Base-by-base conservation (phyloP, 2,113 vertebrate genomes). In the Phodopus roborovskii region DNA sequence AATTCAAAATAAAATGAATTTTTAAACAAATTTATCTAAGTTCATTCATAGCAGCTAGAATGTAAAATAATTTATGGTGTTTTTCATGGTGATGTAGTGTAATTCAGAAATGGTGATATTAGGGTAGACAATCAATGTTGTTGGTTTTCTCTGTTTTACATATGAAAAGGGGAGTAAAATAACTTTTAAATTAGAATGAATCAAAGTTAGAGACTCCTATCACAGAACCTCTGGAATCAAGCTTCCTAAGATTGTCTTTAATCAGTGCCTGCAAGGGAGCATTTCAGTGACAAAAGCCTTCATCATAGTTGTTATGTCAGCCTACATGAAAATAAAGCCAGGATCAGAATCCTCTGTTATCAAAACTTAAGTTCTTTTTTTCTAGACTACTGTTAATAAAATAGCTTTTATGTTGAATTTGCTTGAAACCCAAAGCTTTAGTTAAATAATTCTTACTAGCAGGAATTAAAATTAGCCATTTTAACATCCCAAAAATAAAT, bases 151-250 rank as follows among this genome's bases (percentile, higher is more conserved):
- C 60, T 39, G n/a, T 64, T 64, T 82, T 70, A 2, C n/a, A 12
- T 10, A 4, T 62, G 26, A 66, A 83, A 93, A 90, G 15, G 39
- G 6, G 24, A 88, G 60, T 62, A 78, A 93, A n/a, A 58, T 85
- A 62, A 94, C 0, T 90, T 12, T 56, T 92, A 64, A 73, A 93
- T 89, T 73, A 94, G 39, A 92, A 75, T 83, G 77, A 92, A 88
- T 95, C 77, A 94, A 53, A 16, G 48, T 6, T 93, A 73, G 73
- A 60, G 84, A 77, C 7, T 12, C 33, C 7, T 48, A 73, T 30
- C 71, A 20, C 0, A 48, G 45, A 45, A 20, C 7, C n/a, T 91
- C 50, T n/a, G 60, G 12, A 22, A 36, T 82, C 12, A 58, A 8
- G 20, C 82, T 33, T 53, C 30, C 30, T 85, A 13, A 74, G 24